Evolutionary conservation across 2,888 invertebrate genomes (phyloP).

Genomic region (Rhamphomyia laevipes): DNA sequence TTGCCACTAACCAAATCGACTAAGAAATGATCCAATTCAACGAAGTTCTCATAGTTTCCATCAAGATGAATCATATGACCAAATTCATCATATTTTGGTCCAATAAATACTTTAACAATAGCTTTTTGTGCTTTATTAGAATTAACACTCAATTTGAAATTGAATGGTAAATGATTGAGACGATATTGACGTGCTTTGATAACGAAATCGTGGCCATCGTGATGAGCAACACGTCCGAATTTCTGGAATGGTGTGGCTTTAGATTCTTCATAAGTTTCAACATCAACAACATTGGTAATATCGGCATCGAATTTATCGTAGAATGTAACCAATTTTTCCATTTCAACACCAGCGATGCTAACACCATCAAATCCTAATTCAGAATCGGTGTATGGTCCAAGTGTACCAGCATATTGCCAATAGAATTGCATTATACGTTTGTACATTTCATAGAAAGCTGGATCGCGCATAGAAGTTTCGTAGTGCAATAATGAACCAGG

Average conservation of each 20-base stretch:
- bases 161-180: slow-evolving; percentile 54
- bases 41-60: slow-evolving; percentile 49
- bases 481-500: slow-evolving; percentile 46
- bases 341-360: slow-evolving; percentile 47
- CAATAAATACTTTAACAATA: slow-evolving; percentile 55
- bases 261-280: slow-evolving; percentile 38
- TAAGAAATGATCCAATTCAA: slow-evolving; percentile 54
- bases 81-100: slow-evolving; percentile 53
- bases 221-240: slow-evolving; percentile 30
- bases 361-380: slow-evolving; percentile 52
- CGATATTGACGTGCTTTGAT: slow-evolving; percentile 49
- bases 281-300: slow-evolving; percentile 39
- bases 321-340: slow-evolving; percentile 55
- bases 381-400: slow-evolving; percentile 48
- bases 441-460: slow-evolving; percentile 57
- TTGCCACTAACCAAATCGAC: slow-evolving; percentile 47
- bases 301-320: slow-evolving; percentile 56
- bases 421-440: slow-evolving; percentile 47
- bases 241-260: slow-evolving; percentile 19
- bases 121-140: slow-evolving; percentile 49
- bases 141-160: slow-evolving; percentile 43
- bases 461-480: slow-evolving; percentile 58
- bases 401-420: slow-evolving; percentile 46
- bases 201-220: slow-evolving; percentile 35
- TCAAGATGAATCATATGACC: slow-evolving; percentile 44